A percentile compares a stretch with the other conserved stretches of the same genome.
These are phyloP conservation scores for Xylota segnis DNA, from an alignment of 2,888 invertebrate species.

Conservation along the genomic window DNA sequence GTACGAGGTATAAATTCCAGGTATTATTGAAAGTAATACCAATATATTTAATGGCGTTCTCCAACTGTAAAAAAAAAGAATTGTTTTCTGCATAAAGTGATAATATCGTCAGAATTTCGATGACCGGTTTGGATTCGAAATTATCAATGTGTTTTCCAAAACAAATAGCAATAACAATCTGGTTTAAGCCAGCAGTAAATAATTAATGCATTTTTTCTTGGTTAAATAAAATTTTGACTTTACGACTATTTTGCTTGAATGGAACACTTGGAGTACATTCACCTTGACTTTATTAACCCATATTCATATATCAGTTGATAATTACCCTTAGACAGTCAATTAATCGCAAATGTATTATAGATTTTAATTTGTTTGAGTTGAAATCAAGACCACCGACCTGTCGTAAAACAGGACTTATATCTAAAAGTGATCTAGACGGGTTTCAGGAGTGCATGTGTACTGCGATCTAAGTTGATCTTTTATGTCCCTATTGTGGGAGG, in stretches of 20 bases:
- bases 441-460: no score
- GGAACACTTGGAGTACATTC: background rate
- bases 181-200: background rate
- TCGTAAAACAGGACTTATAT: no score
- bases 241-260: background rate
- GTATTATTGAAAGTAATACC: background rate
- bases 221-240: no score
- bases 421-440: no score
- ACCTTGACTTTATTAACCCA: slow-evolving; percentile 7
- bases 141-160: background rate
- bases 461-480: no score
- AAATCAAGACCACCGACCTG: background rate
- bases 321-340: background rate
- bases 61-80: background rate
- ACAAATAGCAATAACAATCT: background rate
- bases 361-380: background rate
- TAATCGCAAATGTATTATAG: no score
- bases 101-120: background rate
- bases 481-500: no score
- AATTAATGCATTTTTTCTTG: background rate
- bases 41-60: background rate
- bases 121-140: background rate
- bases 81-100: background rate
- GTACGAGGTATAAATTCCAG: no score
- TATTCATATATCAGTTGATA: background rate